These are phyloP conservation scores for Drosophila birchii DNA, from an alignment of 2,888 invertebrate species.

Conservation along the genomic window DNA sequence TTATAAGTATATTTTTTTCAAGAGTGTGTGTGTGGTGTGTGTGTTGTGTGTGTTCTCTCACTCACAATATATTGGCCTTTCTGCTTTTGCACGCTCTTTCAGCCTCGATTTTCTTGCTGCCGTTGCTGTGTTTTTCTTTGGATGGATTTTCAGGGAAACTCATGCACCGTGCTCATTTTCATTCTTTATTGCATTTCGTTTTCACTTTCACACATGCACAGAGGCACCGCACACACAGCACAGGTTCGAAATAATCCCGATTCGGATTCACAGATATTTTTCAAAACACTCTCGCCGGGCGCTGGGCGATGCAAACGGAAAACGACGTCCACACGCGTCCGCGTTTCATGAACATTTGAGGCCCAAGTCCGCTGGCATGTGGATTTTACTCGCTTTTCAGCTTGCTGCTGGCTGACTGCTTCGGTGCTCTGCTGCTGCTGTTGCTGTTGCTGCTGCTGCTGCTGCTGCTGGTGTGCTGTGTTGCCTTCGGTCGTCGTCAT, in stretches of 20 bases:
- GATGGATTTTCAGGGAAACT: conserved; percentile 68
- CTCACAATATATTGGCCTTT: conserved; percentile 73
- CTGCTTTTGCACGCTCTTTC: conserved; percentile 47
- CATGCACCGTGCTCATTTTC: conserved; percentile 75
- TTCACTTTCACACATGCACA: conserved; percentile 62
- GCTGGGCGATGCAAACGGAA: conserved; percentile 27
- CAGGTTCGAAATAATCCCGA: conserved; percentile 55
- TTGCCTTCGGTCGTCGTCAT: conserved; percentile 44
- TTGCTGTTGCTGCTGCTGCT: conserved; percentile 28
- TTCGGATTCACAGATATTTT: conserved; percentile 24
- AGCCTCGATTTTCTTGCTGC: conserved; percentile 31
- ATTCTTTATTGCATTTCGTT: conserved; percentile 55
- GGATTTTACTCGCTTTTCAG: conserved; percentile 70
- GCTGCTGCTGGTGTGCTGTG: conserved; percentile 22
- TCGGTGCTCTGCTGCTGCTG: conserved; percentile 29
- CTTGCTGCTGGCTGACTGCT: conserved; percentile 39
- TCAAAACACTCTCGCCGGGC: conserved; percentile 22
- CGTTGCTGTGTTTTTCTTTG: conserved; percentile 26
- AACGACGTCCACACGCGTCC: conserved; percentile 78
- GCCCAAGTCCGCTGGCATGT: conserved; percentile 64
- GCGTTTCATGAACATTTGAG: conserved; percentile 81
- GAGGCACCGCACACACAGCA: conserved; percentile 40
- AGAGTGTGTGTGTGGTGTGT: conserved; percentile 44
- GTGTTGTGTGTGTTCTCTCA: conserved; percentile 49
- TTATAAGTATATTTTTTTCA: conserved; percentile 46